Conservation (phyloP, 2,797 vertebrate genomes). For the Urosaurus nigricauda region DNA sequence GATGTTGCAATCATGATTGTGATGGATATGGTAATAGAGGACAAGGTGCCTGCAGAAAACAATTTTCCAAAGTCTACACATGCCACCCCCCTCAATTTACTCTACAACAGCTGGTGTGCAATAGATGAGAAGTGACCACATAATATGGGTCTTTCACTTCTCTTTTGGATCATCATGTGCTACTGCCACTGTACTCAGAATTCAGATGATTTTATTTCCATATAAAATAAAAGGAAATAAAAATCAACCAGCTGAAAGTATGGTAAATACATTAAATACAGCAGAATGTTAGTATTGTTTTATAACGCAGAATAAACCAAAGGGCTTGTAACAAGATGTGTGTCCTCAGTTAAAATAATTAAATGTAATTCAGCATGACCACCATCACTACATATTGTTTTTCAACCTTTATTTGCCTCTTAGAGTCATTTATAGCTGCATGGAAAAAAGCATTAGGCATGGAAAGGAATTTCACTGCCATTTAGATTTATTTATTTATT, state of each 20-base stretch:
- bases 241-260: neutral
- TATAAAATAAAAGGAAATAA: constrained; percentile 45
- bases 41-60: constrained; percentile 37
- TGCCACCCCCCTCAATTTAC: constrained; percentile 50
- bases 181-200: constrained; percentile 42
- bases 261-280: neutral
- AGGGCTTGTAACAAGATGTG: neutral
- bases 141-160: constrained; percentile 53
- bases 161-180: constrained; percentile 22
- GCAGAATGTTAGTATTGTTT: neutral
- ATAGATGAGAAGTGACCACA: constrained; percentile 55
- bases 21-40: constrained; percentile 50
- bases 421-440: neutral
- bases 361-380: neutral
- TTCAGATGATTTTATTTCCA: constrained; percentile 39
- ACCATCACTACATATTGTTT: neutral
- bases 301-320: neutral
- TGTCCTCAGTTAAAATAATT: neutral
- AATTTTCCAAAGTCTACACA: constrained; percentile 53
- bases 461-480: neutral
- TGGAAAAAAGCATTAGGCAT: neutral
- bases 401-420: neutral
- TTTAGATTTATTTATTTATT: no score
- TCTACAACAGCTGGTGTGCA: constrained; percentile 36
- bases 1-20: constrained; percentile 44